Percentiles rank a stretch among this genome's conserved stretches.
Evolutionary conservation across 2,888 invertebrate genomes (phyloP).

Genomic region (Drosophila merina): DNA sequence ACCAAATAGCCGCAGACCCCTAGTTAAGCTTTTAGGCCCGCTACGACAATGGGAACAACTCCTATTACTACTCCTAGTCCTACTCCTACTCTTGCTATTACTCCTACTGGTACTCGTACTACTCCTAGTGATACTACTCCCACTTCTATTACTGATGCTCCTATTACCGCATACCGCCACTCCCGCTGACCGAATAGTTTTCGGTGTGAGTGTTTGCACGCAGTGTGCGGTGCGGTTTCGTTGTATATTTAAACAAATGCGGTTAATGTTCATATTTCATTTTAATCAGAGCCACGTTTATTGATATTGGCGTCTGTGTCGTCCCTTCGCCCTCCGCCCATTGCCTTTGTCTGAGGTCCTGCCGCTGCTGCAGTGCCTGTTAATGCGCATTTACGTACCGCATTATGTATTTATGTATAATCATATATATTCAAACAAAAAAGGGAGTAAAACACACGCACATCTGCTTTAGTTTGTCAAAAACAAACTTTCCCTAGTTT

Average conservation of each 20-base stretch:
- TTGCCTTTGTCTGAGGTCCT: conserved; percentile 17
- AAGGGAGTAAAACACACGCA: conserved; percentile 8
- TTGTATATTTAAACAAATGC: conserved; percentile 79
- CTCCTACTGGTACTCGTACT: neutral
- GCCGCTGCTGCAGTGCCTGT: conserved; percentile 48
- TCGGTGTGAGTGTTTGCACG: conserved; percentile 48
- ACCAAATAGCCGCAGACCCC: conserved; percentile 40
- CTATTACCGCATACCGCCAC: neutral
- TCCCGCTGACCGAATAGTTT: conserved; percentile 4
- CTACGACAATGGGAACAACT: neutral
- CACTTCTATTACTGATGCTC: neutral
- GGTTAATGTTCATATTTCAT: conserved; percentile 80
- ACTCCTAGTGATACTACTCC: neutral
- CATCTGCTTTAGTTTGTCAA: conserved; percentile 70
- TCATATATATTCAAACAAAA: neutral
- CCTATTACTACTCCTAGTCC: neutral
- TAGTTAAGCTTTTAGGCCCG: conserved; percentile 32
- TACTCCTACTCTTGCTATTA: neutral
- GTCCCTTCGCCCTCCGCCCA: neutral
- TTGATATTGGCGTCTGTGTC: conserved; percentile 46
- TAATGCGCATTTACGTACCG: conserved; percentile 64
- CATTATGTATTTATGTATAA: conserved; percentile 51
- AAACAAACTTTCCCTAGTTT: conserved; percentile 64
- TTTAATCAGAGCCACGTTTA: conserved; percentile 71
- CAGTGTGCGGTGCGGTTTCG: conserved; percentile 57